A percentile compares a stretch with the other conserved stretches of the same genome.
These are phyloP conservation scores for Toxotes lorentzi DNA, from an alignment of 2,797 vertebrate genomes.

Conservation along the genomic window DNA sequence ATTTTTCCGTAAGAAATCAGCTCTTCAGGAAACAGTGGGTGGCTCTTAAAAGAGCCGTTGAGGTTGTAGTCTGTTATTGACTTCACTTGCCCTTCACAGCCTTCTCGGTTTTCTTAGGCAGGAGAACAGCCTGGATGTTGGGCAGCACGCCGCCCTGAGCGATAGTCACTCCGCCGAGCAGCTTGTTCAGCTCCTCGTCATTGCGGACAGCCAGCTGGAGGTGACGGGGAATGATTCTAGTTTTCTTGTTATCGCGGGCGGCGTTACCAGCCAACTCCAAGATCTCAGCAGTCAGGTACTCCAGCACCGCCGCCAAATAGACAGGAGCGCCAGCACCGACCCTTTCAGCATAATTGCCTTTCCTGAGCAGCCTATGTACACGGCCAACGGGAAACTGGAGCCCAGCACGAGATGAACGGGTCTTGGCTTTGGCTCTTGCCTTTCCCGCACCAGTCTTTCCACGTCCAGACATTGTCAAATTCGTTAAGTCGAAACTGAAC, in stretches of 20 bases:
- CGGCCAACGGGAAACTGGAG: slow-evolving; percentile 46
- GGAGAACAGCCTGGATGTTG: slow-evolving; percentile 56
- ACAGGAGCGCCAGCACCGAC: slow-evolving; percentile 36
- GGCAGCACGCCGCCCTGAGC: slow-evolving; percentile 70
- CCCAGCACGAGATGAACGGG: slow-evolving; percentile 19
- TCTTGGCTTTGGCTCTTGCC: slow-evolving; percentile 5
- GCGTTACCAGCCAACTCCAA: slow-evolving; percentile 55
- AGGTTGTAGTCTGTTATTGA: background rate
- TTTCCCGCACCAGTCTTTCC: slow-evolving; percentile 15
- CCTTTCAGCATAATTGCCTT: slow-evolving; percentile 9
- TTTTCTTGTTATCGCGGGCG: slow-evolving; percentile 64
- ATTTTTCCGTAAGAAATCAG: too few species aligned
- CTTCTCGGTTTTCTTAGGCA: slow-evolving; percentile 53
- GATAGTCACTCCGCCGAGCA: slow-evolving; percentile 70
- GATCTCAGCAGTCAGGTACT: slow-evolving; percentile 52
- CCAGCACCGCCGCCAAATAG: slow-evolving; percentile 30
- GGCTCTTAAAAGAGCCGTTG: slow-evolving; percentile 47
- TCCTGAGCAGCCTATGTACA: slow-evolving; percentile 41
- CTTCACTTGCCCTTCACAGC: slow-evolving; percentile 12
- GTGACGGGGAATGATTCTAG: slow-evolving; percentile 63
- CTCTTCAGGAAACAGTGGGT: background rate
- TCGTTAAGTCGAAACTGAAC: too few species aligned
- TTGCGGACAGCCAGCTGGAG: slow-evolving; percentile 73
- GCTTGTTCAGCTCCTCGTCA: slow-evolving; percentile 67
- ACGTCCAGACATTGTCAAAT: slow-evolving; percentile 32